Percentiles rank a stretch among this genome's conserved stretches.
Evolutionary conservation across 2,113 vertebrate genomes (phyloP).

Genomic region (Rhynchomys soricoides): DNA sequence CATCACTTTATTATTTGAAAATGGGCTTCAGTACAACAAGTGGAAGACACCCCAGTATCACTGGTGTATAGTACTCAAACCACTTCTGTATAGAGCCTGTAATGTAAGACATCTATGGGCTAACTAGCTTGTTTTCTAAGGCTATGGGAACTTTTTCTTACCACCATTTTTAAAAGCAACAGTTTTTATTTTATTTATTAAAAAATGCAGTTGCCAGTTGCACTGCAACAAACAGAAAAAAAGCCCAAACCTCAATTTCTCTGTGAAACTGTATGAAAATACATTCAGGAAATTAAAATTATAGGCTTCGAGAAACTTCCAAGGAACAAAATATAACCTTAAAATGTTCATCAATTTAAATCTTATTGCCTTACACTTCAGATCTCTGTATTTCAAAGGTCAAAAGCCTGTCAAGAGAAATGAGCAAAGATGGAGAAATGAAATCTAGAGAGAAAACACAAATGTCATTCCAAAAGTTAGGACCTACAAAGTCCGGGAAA

Average conservation of each 20-base stretch:
- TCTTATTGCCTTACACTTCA: not conserved
- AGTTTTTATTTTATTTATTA: not conserved
- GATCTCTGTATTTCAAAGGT: not conserved
- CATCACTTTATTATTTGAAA: constrained; percentile 5
- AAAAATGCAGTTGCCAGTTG: not conserved
- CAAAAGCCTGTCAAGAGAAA: not conserved
- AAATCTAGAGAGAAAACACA: not conserved
- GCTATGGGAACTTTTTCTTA: not conserved
- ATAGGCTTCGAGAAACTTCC: not conserved
- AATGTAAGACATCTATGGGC: not conserved
- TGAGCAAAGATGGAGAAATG: not conserved
- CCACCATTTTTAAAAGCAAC: not conserved
- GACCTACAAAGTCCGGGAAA: not conserved
- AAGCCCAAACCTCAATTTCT: not conserved
- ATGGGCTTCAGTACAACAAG: not conserved
- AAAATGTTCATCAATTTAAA: not conserved
- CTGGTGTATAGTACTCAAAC: not conserved
- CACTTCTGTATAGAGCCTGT: not conserved
- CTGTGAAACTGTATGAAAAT: not conserved
- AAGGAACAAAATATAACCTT: not conserved
- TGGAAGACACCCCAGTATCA: not conserved
- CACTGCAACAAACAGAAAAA: not conserved
- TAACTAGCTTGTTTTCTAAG: not conserved
- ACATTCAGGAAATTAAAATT: not conserved
- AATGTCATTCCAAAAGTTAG: not conserved